Percentiles rank a stretch among this genome's conserved stretches.
Evolutionary conservation across 2,113 vertebrate genomes (phyloP).

Genomic region (Oncorhynchus keta): DNA sequence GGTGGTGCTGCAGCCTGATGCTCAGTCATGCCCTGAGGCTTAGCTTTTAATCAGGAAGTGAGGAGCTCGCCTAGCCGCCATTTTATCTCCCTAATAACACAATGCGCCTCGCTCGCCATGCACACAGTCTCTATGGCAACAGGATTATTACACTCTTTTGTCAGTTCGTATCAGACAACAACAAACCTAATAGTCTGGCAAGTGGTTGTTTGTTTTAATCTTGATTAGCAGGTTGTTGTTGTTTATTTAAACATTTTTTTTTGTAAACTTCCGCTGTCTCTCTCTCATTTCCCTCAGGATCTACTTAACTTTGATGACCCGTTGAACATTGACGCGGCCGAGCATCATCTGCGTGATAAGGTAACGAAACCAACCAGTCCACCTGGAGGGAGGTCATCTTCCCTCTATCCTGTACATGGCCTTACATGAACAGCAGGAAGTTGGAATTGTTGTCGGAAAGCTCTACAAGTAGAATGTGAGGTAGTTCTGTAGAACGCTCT

Average conservation of each 20-base stretch:
- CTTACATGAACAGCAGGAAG: not conserved
- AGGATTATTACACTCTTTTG: conserved; percentile 24
- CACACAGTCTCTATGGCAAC: conserved; percentile 26
- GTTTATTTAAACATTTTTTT: not conserved
- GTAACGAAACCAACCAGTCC: conserved; percentile 59
- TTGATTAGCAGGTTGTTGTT: not conserved
- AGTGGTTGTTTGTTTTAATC: not conserved
- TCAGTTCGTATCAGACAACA: not conserved
- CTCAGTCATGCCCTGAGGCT: conserved; percentile 17
- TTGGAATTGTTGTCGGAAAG: not conserved
- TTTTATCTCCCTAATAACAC: conserved; percentile 31
- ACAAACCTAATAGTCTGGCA: conserved; percentile 11
- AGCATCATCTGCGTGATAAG: conserved; percentile 97
- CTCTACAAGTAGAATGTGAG: not conserved
- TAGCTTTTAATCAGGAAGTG: conserved; percentile 31
- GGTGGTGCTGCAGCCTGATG: conserved; percentile 7
- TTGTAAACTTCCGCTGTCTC: not conserved
- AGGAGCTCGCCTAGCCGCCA: conserved; percentile 6
- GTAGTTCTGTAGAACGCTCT: not conserved
- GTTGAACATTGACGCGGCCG: conserved; percentile 96
- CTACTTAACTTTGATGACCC: conserved; percentile 98
- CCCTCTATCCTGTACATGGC: not conserved
- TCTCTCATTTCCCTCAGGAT: conserved; percentile 74
- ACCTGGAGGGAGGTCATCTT: not conserved
- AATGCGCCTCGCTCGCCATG: not conserved